A percentile compares a stretch with the other conserved stretches of the same genome.
phyloP scores from a whole-genome alignment of 2,113 vertebrate species.

The Monopterus albus region DNA sequence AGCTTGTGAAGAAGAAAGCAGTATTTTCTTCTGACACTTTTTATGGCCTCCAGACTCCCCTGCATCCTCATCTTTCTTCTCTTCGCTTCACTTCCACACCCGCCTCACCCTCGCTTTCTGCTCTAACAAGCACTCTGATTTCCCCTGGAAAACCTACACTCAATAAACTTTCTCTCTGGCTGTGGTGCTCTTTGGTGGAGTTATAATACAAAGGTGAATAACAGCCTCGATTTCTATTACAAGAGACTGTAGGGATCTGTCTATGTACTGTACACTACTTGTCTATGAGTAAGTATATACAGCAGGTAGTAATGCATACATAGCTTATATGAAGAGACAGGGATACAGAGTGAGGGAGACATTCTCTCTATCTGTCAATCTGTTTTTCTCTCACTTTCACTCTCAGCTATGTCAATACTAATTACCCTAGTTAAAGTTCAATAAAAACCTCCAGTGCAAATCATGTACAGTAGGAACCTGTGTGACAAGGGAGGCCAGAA shows the following conservation, averaged over 20 bases:
- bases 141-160: conserved; percentile 76
- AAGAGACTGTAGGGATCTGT: conserved; percentile 11
- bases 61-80: conserved; percentile 64
- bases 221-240: conserved; percentile 37
- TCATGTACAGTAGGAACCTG: conserved; percentile 57
- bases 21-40: conserved; percentile 67
- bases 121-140: conserved; percentile 75
- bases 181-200: conserved; percentile 43
- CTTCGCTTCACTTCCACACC: conserved; percentile 57
- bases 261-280: not conserved
- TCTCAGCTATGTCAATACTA: conserved; percentile 76
- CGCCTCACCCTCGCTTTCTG: conserved; percentile 64
- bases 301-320: not conserved
- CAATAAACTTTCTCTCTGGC: conserved; percentile 58
- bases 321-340: not conserved
- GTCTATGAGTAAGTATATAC: conserved; percentile 11
- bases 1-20: conserved; percentile 37
- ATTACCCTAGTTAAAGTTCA: conserved; percentile 81
- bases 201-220: conserved; percentile 59
- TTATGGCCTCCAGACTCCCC: conserved; percentile 63
- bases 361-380: conserved; percentile 35
- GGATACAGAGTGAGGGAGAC: not conserved
- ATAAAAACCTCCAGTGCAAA: conserved; percentile 51
- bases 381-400: conserved; percentile 30
- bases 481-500: conserved; percentile 5